Base-by-base conservation (phyloP, 2,797 vertebrate genomes). In the Acipenser oxyrinchus region DNA sequence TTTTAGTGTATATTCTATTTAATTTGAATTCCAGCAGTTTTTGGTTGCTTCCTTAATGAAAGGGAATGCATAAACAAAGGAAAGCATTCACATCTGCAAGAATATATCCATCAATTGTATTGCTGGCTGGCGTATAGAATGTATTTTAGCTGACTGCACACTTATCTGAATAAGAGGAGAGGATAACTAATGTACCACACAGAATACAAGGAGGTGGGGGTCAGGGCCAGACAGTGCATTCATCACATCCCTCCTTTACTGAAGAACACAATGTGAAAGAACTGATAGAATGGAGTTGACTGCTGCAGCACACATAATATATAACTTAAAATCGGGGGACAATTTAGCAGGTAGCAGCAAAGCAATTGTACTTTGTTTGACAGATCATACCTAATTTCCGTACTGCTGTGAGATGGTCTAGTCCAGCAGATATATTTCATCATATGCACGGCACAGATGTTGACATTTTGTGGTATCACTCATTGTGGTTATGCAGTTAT, bases 101-200 rank as follows among this genome's bases (percentile, higher is more conserved):
- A 37, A 37, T 37, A 37, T 37, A 37, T 37, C 37, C 37, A 37
- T 37, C 37, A 37, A 37, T 37, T 62, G 8, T 62, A 48, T 62
- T 37, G 60, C 60, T 62, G 60, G 18, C 60, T 62, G n/a, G 15
- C 60, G 23, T 62, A 7, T 37, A 18, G 60, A 2, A 62, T 62
- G 60, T 62, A 62, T 62, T 62, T 62, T 62, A 62, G 60, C 60
- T 62, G 18, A 62, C 60, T 62, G 18, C 15, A 13, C 60, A 62
- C 60, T 13, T 10, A n/a, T 37, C 18, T 62, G 37, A 37, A 15
- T 37, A 37, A 37, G 15, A 11, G 60, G 13, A 12, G 60, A 37
- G 60, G 9, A 37, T 62, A 13, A 62, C 60, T 62, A 62, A 62
- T 62, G 18, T 48, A 18, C 37, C 60, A 37, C n/a, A 23, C 60